These are phyloP conservation scores for Orthonevra nobilis DNA, from an alignment of 2,888 invertebrate genomes.

Conservation along the genomic window DNA sequence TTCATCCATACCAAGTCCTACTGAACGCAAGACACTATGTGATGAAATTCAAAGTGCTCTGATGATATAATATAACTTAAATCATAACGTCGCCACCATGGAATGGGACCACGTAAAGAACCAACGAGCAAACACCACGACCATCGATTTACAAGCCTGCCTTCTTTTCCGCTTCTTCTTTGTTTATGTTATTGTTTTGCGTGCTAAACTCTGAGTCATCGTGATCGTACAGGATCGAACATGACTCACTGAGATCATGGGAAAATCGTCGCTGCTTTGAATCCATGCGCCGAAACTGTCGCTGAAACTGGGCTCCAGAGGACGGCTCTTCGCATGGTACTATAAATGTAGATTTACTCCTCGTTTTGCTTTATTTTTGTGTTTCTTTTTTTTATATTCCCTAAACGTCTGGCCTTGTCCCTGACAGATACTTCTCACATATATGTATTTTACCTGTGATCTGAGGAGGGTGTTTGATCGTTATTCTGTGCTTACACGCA, in stretches of 20 bases:
- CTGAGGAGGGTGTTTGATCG: conserved; percentile 14
- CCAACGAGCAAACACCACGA: too few relatives aligned
- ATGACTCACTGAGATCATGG: conserved; percentile 53
- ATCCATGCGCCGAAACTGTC: conserved; percentile 19
- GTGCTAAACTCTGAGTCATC: conserved; percentile 53
- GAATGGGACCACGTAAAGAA: conserved; percentile 9
- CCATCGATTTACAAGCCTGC: too few relatives aligned
- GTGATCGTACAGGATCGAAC: conserved; percentile 54
- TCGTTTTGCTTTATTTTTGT: conserved; percentile 21
- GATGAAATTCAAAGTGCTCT: conserved; percentile 54
- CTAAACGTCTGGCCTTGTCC: conserved; percentile 34
- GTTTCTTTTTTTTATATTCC: conserved; percentile 25
- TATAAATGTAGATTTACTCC: conserved; percentile 45
- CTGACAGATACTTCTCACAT: conserved; percentile 31
- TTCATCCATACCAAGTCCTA: background rate
- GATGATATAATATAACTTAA: conserved; percentile 30
- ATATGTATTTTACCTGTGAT: conserved; percentile 5
- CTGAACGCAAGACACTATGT: conserved; percentile 32
- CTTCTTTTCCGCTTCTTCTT: conserved; percentile 10
- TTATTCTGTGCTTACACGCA: conserved; percentile 33
- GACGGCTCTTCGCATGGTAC: conserved; percentile 19
- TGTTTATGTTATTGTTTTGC: conserved; percentile 44
- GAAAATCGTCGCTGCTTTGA: conserved; percentile 43
- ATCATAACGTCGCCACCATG: conserved; percentile 59
- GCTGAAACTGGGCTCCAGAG: conserved; percentile 5